A percentile compares a stretch with the other conserved stretches of the same genome.
phyloP scores from a whole-genome alignment of 1,140 invertebrate genomes.

The Microplitis mediator region DNA sequence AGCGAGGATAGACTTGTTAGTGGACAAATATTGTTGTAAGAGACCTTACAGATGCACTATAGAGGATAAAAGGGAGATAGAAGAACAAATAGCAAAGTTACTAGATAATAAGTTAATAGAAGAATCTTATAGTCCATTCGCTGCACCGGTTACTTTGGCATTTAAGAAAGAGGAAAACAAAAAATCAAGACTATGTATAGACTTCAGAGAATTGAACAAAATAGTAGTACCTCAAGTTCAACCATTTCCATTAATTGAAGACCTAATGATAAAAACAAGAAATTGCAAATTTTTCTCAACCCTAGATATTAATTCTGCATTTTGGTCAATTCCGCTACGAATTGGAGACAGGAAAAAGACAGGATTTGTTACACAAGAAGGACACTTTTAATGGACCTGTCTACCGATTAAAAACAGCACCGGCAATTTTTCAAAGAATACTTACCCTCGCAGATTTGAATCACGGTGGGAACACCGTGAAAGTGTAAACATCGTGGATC shows the following conservation, averaged over 20 bases:
- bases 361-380: conserved; percentile 34
- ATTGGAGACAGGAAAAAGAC: conserved; percentile 15
- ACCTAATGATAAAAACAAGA: conserved; percentile 40
- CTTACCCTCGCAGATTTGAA: too few relatives aligned
- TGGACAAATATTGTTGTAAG: conserved; percentile 44
- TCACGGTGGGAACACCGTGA: too few relatives aligned
- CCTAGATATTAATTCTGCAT: conserved; percentile 48
- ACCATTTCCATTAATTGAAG: conserved; percentile 42
- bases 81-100: conserved; percentile 42
- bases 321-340: conserved; percentile 43
- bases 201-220: conserved; percentile 46
- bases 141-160: conserved; percentile 42
- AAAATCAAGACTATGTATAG: conserved; percentile 41
- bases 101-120: conserved; percentile 41
- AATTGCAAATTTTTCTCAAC: conserved; percentile 38
- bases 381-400: conserved; percentile 32
- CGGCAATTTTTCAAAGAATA: conserved; percentile 32
- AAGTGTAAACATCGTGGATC: too few relatives aligned
- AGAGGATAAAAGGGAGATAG: conserved; percentile 44
- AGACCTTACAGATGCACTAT: conserved; percentile 42
- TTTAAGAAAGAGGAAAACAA: conserved; percentile 46
- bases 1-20: conserved; percentile 41
- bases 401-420: conserved; percentile 15
- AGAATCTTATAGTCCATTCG: conserved; percentile 44
- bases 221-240: conserved; percentile 40